Conservation (phyloP, 2,797 vertebrate species). For the Paguma larvata region DNA sequence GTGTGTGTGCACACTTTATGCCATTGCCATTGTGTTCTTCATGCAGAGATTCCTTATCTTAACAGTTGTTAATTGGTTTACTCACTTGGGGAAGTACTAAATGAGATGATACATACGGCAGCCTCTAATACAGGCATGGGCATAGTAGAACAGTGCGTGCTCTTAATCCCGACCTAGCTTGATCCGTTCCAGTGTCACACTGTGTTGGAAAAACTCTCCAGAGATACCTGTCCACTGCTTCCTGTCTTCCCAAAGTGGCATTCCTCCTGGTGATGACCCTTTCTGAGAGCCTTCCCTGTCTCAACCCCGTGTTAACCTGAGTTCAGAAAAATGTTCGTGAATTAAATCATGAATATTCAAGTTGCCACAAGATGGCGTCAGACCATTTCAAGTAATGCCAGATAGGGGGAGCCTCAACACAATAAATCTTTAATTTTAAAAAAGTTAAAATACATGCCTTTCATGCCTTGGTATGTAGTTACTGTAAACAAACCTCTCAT, state of each 20-base stretch:
- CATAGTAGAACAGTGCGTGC: not conserved
- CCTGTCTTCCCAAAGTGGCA: not conserved
- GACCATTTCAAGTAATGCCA: constrained; percentile 62
- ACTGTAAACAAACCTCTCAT: not conserved
- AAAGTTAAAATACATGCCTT: not conserved
- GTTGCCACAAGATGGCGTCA: constrained; percentile 83
- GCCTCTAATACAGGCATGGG: not conserved
- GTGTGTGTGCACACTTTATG: not conserved
- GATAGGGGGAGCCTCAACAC: constrained; percentile 31
- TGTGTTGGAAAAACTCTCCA: not conserved
- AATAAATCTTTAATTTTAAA: constrained; percentile 38
- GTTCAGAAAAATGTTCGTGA: not conserved
- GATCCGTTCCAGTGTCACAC: not conserved
- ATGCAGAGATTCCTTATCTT: not conserved
- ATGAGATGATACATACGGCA: accelerated
- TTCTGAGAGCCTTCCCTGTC: not conserved
- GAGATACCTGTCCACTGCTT: not conserved
- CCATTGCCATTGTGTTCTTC: not conserved
- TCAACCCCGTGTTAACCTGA: not conserved
- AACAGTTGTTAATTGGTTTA: not conserved
- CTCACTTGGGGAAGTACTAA: not conserved
- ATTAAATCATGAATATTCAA: constrained; percentile 61
- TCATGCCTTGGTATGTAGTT: constrained; percentile 16
- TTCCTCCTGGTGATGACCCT: not conserved
- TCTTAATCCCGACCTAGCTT: not conserved